Percentiles rank a stretch among this genome's conserved stretches.
Evolutionary conservation across 2,888 invertebrate species (phyloP).

Genomic region (Corbicula japonica): DNA sequence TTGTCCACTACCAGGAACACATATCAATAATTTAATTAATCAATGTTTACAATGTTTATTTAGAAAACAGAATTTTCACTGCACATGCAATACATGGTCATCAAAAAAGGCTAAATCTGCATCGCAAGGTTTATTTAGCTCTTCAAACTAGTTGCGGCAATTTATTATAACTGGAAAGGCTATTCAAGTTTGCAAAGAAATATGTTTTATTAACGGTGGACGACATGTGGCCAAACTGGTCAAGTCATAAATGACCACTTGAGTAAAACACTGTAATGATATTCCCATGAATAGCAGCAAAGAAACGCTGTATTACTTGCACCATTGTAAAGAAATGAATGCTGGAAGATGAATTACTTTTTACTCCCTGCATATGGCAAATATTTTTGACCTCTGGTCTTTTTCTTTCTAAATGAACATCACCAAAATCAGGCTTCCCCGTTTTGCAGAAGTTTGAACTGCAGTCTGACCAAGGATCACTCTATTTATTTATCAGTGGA

Average conservation of each 20-base stretch:
- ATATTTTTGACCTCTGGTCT: too few relatives aligned
- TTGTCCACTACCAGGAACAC: too few relatives aligned
- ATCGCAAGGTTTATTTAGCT: constrained; percentile 40
- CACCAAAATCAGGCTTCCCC: too few relatives aligned
- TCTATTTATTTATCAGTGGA: too few relatives aligned
- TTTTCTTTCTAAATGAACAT: too few relatives aligned
- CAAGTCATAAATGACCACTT: constrained; percentile 54
- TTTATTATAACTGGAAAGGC: constrained; percentile 20
- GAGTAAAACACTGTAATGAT: constrained; percentile 30
- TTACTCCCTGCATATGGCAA: too few relatives aligned
- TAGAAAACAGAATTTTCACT: constrained; percentile 8
- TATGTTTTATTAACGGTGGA: constrained; percentile 26
- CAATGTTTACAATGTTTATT: constrained; percentile 16
- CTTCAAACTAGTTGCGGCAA: constrained; percentile 29
- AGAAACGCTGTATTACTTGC: constrained; percentile 5
- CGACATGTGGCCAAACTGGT: constrained; percentile 56
- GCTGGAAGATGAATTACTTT: constrained; percentile 9
- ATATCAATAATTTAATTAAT: too few relatives aligned
- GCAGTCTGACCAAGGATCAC: too few relatives aligned
- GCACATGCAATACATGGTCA: constrained; percentile 4
- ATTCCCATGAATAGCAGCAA: background rate
- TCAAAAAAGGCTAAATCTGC: constrained; percentile 33
- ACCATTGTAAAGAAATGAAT: background rate
- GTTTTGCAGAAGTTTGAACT: too few relatives aligned
- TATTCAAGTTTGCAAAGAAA: background rate